phyloP scores from a whole-genome alignment of 2,888 invertebrate species.

The Lucinisca nassula region DNA sequence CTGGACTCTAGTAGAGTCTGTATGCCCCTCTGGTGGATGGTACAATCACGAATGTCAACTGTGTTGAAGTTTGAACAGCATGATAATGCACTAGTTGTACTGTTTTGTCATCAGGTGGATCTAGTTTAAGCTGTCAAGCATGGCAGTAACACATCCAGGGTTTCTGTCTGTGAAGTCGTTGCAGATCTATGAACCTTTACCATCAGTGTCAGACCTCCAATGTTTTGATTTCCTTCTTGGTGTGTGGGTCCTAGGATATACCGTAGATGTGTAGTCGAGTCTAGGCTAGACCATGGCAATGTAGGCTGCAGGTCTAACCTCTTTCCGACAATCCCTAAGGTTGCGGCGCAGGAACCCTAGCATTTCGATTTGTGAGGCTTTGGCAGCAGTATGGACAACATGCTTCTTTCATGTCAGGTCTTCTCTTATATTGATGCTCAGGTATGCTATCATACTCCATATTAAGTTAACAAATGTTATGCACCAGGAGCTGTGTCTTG shows the following conservation, averaged over 20 bases:
- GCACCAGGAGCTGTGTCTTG: no score
- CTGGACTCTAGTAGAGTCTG: neutral
- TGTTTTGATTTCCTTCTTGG: neutral
- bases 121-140: neutral
- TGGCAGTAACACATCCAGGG: neutral
- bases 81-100: neutral
- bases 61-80: neutral
- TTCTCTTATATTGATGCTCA: neutral
- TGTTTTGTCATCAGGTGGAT: neutral
- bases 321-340: neutral
- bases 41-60: neutral
- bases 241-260: neutral
- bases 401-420: neutral
- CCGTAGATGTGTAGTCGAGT: neutral
- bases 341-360: neutral
- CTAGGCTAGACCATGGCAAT: neutral
- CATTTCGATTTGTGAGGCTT: neutral
- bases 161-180: conserved; percentile 5
- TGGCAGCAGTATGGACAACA: neutral
- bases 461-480: no score
- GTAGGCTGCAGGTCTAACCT: neutral
- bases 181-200: conserved; percentile 8
- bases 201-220: neutral
- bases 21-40: conserved; percentile 13
- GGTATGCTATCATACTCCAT: no score